Evolutionary conservation across 2,797 vertebrate species (phyloP).

Genomic region (Galago senegalensis): DNA sequence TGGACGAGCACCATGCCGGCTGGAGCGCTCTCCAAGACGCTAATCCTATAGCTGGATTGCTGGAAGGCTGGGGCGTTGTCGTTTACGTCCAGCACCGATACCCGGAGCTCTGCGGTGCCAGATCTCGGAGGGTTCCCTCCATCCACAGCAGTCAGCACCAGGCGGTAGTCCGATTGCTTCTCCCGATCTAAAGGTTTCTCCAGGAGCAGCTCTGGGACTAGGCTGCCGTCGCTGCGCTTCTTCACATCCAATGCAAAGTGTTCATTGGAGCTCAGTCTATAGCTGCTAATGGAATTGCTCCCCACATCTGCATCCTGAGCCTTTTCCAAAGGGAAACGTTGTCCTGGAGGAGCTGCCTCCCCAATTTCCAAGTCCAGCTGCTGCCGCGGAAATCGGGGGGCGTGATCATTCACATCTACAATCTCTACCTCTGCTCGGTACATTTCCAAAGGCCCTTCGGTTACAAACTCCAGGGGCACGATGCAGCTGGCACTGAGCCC

Average conservation of each 20-base stretch:
- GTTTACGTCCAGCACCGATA: constrained; percentile 86
- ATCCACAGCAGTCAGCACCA: constrained; percentile 84
- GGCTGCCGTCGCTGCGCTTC: constrained; percentile 88
- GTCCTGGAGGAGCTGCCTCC: constrained; percentile 83
- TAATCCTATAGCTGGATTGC: constrained; percentile 84
- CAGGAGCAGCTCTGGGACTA: constrained; percentile 84
- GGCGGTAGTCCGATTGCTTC: constrained; percentile 82
- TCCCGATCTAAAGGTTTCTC: constrained; percentile 86
- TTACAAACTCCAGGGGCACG: constrained; percentile 85
- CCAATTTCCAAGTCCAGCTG: constrained; percentile 85
- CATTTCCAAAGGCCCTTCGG: constrained; percentile 85
- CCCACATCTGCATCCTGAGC: constrained; percentile 85
- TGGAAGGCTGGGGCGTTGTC: constrained; percentile 87
- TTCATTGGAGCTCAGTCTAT: constrained; percentile 83
- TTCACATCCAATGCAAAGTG: constrained; percentile 88
- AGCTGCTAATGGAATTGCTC: constrained; percentile 85
- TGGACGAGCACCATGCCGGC: constrained; percentile 82
- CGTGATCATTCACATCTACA: constrained; percentile 86
- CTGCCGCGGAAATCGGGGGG: constrained; percentile 83
- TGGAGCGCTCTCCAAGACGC: constrained; percentile 82
- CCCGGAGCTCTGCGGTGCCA: constrained; percentile 83
- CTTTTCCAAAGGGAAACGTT: constrained; percentile 84
- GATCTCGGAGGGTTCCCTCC: constrained; percentile 85
- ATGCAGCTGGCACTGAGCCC: constrained; percentile 83
- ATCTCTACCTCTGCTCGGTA: constrained; percentile 86